Evolutionary conservation across 1,140 invertebrate genomes (phyloP).

Genomic region (Drosophila fuyamai): DNA sequence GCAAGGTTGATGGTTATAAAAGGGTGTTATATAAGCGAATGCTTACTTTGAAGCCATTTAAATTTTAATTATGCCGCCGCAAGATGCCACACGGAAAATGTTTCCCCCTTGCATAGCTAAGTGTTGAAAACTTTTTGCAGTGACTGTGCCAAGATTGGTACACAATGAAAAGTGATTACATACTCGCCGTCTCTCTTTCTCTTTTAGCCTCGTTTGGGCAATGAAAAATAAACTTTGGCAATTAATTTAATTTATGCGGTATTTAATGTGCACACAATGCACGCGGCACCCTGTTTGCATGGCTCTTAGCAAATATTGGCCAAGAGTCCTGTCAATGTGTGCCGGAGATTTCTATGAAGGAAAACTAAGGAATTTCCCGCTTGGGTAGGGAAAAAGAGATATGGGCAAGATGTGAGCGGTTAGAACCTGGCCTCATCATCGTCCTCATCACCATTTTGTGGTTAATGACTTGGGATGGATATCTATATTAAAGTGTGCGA

Average conservation of each 20-base stretch:
- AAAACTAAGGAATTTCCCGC: conserved; percentile 22
- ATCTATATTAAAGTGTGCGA: conserved; percentile 21
- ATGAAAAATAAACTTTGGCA: conserved; percentile 76
- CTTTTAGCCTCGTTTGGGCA: conserved; percentile 15
- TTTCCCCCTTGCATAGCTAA: background rate
- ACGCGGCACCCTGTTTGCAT: conserved; percentile 8
- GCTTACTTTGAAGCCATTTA: conserved; percentile 53
- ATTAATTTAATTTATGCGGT: conserved; percentile 75
- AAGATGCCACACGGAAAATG: conserved; percentile 10
- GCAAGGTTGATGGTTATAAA: conserved; percentile 17
- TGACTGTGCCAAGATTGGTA: conserved; percentile 63
- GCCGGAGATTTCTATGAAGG: conserved; percentile 3
- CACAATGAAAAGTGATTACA: conserved; percentile 68
- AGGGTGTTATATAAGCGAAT: conserved; percentile 35
- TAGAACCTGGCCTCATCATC: conserved; percentile 17
- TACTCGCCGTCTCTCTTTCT: conserved; percentile 11
- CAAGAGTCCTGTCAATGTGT: conserved; percentile 12
- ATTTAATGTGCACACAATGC: conserved; percentile 49
- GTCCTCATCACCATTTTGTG: conserved; percentile 32
- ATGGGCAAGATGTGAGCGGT: conserved; percentile 11
- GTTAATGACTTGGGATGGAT: conserved; percentile 27
- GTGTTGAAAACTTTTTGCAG: conserved; percentile 57
- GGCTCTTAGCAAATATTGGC: conserved; percentile 45
- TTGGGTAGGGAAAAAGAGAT: conserved; percentile 1
- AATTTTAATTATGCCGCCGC: conserved; percentile 67